Conservation (phyloP, 2,797 vertebrate species). For the Lacerta viridis region DNA sequence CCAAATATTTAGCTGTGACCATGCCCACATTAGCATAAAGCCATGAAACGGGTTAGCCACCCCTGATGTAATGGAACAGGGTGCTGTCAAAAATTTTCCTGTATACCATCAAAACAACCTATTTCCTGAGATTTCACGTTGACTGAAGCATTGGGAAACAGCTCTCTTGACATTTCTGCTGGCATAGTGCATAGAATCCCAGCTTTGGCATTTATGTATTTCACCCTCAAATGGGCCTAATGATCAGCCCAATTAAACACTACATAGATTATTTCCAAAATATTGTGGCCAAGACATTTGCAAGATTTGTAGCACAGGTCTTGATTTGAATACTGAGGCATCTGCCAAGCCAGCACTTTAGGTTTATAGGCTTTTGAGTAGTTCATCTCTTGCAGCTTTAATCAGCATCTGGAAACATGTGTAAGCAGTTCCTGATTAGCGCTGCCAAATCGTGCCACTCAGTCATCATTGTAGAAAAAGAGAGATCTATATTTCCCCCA, state of each 20-base stretch:
- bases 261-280: slow-evolving; percentile 43
- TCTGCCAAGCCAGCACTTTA: slow-evolving; percentile 49
- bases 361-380: slow-evolving; percentile 55
- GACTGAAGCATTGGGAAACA: background rate
- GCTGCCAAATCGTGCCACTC: slow-evolving; percentile 24
- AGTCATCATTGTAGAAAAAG: slow-evolving; percentile 30
- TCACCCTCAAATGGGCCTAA: background rate
- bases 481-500: slow-evolving; percentile 16
- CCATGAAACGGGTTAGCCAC: background rate
- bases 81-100: background rate
- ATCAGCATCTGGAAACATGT: slow-evolving; percentile 49
- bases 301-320: slow-evolving; percentile 44
- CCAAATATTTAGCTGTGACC: too few relatives aligned
- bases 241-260: slow-evolving; percentile 23
- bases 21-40: too few relatives aligned
- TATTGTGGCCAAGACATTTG: slow-evolving; percentile 22
- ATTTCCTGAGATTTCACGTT: background rate
- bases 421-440: background rate
- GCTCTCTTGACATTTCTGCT: slow-evolving; percentile 9
- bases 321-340: slow-evolving; percentile 39
- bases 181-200: background rate
- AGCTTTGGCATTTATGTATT: background rate
- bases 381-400: slow-evolving; percentile 48
- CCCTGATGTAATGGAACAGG: background rate
- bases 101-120: background rate